Percentiles rank a stretch among this genome's conserved stretches.
Conservation (phyloP, 2,888 invertebrate genomes). For the Vannuccia rotundouncinata region DNA sequence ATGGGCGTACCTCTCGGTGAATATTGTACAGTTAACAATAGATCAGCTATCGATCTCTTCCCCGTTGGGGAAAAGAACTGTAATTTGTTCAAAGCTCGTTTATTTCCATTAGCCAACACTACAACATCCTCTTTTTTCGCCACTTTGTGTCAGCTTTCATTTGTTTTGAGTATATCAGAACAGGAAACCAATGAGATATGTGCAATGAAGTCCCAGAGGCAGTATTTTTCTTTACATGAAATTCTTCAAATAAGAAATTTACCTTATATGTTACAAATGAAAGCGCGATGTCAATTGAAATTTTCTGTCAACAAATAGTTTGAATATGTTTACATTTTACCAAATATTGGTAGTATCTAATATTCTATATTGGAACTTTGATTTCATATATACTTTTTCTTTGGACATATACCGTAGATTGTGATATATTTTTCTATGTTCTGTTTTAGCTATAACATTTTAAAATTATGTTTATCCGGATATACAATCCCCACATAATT, state of each 20-base stretch:
- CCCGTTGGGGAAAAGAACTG: background rate
- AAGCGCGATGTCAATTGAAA: background rate
- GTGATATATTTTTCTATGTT: too few relatives aligned
- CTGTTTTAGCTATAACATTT: background rate
- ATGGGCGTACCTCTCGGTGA: background rate
- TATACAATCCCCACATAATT: background rate
- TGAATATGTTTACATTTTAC: background rate
- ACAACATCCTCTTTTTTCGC: background rate
- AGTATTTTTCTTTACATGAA: background rate
- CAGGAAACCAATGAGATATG: background rate
- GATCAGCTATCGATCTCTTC: background rate
- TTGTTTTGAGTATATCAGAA: background rate
- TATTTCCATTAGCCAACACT: background rate
- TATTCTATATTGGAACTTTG: background rate
- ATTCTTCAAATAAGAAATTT: background rate
- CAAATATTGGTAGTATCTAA: background rate
- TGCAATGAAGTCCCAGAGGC: background rate
- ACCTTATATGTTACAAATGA: background rate
- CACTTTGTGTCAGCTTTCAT: background rate
- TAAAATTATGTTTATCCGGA: background rate
- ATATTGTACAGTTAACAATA: background rate
- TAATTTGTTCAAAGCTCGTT: background rate
- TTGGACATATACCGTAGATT: too few relatives aligned
- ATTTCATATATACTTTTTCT: too few relatives aligned
- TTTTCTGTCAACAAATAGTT: too few relatives aligned